Base-by-base conservation (phyloP, 2,113 vertebrate species). In the Picathartes gymnocephalus region DNA sequence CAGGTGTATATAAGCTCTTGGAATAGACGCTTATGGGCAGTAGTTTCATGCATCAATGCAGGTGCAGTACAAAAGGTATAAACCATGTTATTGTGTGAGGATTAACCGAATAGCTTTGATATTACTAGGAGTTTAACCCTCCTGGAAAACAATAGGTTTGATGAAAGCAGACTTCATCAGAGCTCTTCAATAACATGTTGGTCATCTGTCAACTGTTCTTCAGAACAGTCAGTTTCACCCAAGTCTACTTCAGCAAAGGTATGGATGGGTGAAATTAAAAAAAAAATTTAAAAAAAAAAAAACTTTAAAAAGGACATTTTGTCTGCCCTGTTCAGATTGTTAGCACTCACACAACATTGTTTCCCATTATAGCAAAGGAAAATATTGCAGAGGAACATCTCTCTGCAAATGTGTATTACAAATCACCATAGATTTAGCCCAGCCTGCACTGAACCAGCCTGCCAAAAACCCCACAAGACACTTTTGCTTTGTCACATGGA, bases 81-180 rank as follows among this genome's bases (percentile, higher is more conserved):
- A 92, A 30, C 58, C 21, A 17, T 40, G 54, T 76, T 58, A 76
- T 69, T 62, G 50, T 50, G 15, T 35, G 8, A 82, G 76, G 66
- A 94, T 92, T 94, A 93, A 86, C 40, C 64, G 51, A 66, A 47
- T 20, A 83, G 64, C 54, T 93, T 93, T 86, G 74, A 80, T 82
- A 93, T 62, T 81, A 81, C 88, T 50, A 74, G 30, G 47, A 86
- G 27, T 56, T 73, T 84, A 60, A 81, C 56, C 33, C 42, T 51
- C 24, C 39, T 74, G n/a, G 68, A 83, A 70, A 86, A 86, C 88
- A 94, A 60, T 19, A 4, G 30, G 27, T 66, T 44, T 90, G 73
- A 68, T 71, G 78, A 92, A 89, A 85, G 48, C 18, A 89, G 51
- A 39, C 57, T 76, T 94, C 87, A 65, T 45, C 60, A 71, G 44